Conservation (phyloP, 1,140 invertebrate genomes). For the Rhynchophorus ferrugineus region DNA sequence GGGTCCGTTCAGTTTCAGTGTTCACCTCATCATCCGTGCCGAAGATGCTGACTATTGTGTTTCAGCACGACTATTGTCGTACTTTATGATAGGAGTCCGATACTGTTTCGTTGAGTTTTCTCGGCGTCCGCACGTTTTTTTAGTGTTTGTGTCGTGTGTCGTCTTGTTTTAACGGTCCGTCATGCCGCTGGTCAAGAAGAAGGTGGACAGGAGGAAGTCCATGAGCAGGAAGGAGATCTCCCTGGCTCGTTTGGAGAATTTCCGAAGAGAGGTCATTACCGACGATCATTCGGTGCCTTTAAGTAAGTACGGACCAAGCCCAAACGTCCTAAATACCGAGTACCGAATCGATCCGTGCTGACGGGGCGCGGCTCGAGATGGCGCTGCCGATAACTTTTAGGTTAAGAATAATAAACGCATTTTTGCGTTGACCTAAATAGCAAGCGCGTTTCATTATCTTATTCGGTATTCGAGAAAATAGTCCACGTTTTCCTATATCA, state of each 20-base stretch:
- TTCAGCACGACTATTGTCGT: background rate
- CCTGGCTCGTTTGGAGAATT: slow-evolving; percentile 34
- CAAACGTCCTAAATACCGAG: no score
- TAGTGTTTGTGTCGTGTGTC: background rate
- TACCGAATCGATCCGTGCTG: no score
- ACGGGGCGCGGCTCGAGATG: no score
- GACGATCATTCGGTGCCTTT: slow-evolving; percentile 34
- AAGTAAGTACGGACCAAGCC: no score
- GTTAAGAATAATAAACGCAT: no score
- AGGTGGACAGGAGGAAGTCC: slow-evolving; percentile 28
- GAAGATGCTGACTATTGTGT: background rate
- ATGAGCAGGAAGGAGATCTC: slow-evolving; percentile 33
- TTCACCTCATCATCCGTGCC: no score
- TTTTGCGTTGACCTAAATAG: no score
- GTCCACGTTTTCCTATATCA: no score
- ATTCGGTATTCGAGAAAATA: no score
- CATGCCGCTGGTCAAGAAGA: slow-evolving; percentile 35
- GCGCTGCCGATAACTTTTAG: no score
- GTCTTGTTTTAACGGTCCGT: slow-evolving; percentile 5
- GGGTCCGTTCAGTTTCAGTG: no score
- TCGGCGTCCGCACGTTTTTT: background rate
- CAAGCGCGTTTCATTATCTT: no score
- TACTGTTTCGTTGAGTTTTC: background rate
- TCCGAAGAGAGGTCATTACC: slow-evolving; percentile 36
- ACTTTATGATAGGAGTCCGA: background rate